Evolutionary conservation across 1,140 invertebrate species (phyloP), one percentile per base, ranked within the genome.

Genomic region (Eupristina koningsbergeri): DNA sequence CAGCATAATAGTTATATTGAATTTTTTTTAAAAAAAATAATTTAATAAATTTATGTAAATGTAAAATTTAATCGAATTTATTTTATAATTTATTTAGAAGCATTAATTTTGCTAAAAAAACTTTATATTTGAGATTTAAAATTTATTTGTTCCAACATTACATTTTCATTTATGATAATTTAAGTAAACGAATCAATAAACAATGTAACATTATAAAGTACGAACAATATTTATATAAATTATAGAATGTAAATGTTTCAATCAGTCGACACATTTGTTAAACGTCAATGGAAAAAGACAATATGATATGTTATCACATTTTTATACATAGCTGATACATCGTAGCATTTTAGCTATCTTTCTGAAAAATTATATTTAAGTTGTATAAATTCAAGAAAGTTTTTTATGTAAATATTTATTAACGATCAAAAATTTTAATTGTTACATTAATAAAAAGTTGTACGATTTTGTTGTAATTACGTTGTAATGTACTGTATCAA

Each of bases 271-370:
- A 1, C 29, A 41, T 41, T 71, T 71, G 26, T 71, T 36, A 71
- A 41, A 41, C 36, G 67, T n/a, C 36, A 41, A 71, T 41, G 67
- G 67, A 71, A 71, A 71, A 71, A 71, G 31, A 71, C 67, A 41
- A 71, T 39, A n/a, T 22, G 67, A 71, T 71, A 71, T 9, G 67
- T n/a, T 69, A 71, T 71, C 67, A 17, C 36, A 7, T 41, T n/a
- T 71, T 26, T n/a, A 71, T 71, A 41, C 36, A 41, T 22, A 41
- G 67, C n/a, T 9, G 11, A 9, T 71, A 3, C 6, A 45, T 45
- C 11, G 13, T 34, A 41, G 0, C 11, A 26, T 17, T n/a, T n/a
- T n/a, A 71, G n/a, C 19, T 17, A 6, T 1, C 0, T 31, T 39
- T 29, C 26, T 26, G 11, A n/a, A 41, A 41, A 71, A 71, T n/a